A percentile compares a stretch with the other conserved stretches of the same genome.
Evolutionary conservation across 2,113 vertebrate species (phyloP).

Genomic region (Heteronetta atricapilla): DNA sequence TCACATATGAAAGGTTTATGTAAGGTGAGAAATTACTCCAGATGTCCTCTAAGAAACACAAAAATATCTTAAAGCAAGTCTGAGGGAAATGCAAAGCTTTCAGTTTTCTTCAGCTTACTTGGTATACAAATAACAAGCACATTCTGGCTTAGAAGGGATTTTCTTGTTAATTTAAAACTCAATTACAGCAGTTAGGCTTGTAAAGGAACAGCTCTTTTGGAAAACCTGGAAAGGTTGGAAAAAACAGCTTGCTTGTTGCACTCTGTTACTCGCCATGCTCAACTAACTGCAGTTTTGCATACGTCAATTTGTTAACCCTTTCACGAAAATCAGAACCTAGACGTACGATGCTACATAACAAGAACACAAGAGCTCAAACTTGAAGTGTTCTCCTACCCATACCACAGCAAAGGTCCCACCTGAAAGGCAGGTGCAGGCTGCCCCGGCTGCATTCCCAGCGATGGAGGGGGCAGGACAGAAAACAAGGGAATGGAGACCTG

Average conservation of each 20-base stretch:
- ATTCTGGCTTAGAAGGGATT: not conserved
- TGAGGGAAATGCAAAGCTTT: not conserved
- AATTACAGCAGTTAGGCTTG: not conserved
- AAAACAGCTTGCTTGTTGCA: not conserved
- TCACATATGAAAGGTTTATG: no score
- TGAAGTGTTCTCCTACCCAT: not conserved
- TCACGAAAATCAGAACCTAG: not conserved
- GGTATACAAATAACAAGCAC: not conserved
- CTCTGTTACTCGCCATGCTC: not conserved
- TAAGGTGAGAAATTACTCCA: not conserved
- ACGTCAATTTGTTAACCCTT: not conserved
- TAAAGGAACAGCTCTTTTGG: not conserved
- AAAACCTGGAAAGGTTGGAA: not conserved
- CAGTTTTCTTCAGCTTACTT: not conserved
- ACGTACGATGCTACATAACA: not conserved
- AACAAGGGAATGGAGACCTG: not conserved
- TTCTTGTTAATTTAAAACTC: not conserved
- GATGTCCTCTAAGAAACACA: not conserved
- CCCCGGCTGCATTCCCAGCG: rapidly evolving
- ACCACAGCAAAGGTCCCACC: not conserved
- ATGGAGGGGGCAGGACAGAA: not conserved
- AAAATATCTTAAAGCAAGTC: not conserved
- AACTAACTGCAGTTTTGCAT: not conserved
- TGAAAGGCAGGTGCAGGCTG: not conserved
- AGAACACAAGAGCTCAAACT: not conserved